A percentile compares a stretch with the other conserved stretches of the same genome.
Conservation (phyloP, 2,113 vertebrate species). For the Malurus alboscapulatus region DNA sequence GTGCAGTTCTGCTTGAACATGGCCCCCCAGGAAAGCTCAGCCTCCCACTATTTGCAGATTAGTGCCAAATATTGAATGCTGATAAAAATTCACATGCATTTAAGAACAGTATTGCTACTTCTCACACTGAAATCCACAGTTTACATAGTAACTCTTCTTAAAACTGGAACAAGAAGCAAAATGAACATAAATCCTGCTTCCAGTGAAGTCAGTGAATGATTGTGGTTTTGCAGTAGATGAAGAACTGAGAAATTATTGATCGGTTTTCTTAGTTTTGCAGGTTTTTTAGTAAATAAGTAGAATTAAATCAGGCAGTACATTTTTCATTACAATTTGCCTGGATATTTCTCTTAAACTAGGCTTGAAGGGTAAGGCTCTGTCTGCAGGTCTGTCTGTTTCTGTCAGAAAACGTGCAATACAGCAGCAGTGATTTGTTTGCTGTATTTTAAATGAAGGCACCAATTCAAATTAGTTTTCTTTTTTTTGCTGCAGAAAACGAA, state of each 20-base stretch:
- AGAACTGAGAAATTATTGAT: neutral
- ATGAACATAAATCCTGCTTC: neutral
- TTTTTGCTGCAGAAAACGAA: neutral
- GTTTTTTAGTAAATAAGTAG: neutral
- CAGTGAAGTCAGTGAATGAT: neutral
- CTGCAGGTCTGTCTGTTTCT: neutral
- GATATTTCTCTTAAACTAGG: neutral
- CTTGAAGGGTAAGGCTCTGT: neutral
- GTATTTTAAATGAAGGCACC: neutral
- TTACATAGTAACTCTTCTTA: neutral
- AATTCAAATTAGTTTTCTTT: neutral
- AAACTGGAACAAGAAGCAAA: conserved; percentile 4
- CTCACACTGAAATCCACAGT: neutral
- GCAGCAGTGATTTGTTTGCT: neutral
- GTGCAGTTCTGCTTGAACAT: neutral
- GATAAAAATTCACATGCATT: neutral
- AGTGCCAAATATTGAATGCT: conserved; percentile 36
- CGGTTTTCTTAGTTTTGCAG: neutral
- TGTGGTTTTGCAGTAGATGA: neutral
- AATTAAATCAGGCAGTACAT: neutral
- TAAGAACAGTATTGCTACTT: neutral
- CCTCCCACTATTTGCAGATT: neutral
- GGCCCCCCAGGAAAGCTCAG: neutral
- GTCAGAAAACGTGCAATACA: neutral
- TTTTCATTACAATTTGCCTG: neutral